A percentile compares a stretch with the other conserved stretches of the same genome.
These are phyloP conservation scores for Electrona antarctica DNA, from an alignment of 2,113 vertebrate genomes.

Conservation along the genomic window DNA sequence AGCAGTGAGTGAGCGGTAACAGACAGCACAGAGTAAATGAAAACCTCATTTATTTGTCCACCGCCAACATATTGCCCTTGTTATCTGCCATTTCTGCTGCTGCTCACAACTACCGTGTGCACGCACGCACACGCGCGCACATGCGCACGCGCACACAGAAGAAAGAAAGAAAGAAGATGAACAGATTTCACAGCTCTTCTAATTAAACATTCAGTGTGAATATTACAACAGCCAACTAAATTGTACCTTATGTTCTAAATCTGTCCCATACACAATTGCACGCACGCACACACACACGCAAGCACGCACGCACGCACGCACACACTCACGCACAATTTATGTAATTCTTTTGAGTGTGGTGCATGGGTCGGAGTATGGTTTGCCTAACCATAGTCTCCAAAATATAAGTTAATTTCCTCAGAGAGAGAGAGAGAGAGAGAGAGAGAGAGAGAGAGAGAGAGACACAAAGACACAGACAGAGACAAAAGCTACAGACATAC, in stretches of 20 bases:
- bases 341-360: slow-evolving; percentile 50
- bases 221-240: no score
- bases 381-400: slow-evolving; percentile 34
- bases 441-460: slow-evolving; percentile 4
- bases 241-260: no score
- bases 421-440: slow-evolving; percentile 17
- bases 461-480: no score
- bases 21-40: no score
- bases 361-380: slow-evolving; percentile 29
- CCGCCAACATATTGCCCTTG: no score
- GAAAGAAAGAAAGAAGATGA: no score
- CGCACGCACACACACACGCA: slow-evolving; percentile 10
- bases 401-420: slow-evolving; percentile 51
- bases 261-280: neutral
- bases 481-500: no score
- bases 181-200: slow-evolving; percentile 31
- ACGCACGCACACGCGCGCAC: neutral
- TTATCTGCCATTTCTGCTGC: slow-evolving; percentile 11
- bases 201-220: slow-evolving; percentile 28
- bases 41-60: no score
- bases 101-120: slow-evolving; percentile 19
- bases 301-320: slow-evolving; percentile 15
- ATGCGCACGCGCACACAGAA: neutral
- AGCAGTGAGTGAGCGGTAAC: no score
- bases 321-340: slow-evolving; percentile 59